Conservation (phyloP, 2,113 vertebrate species). For the Mesembrinibis cayennensis region DNA sequence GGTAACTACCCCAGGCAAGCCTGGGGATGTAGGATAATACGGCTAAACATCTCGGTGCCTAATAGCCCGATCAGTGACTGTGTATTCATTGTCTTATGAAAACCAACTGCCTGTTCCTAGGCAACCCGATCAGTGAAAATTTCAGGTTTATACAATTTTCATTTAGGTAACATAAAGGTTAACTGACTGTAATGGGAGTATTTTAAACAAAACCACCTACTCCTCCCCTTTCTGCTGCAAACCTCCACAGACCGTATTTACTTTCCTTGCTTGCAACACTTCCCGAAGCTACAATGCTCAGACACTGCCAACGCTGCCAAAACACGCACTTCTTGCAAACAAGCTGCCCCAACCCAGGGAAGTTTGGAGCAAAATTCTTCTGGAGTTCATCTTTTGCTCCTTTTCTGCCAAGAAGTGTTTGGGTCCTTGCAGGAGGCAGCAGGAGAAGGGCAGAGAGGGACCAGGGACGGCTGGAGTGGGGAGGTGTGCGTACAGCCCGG, state of each 20-base stretch:
- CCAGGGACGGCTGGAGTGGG: rapidly evolving
- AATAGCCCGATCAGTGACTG: slow-evolving; percentile 68
- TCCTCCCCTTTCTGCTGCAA: slow-evolving; percentile 1
- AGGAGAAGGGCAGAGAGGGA: neutral
- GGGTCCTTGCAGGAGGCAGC: neutral
- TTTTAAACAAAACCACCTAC: slow-evolving; percentile 79
- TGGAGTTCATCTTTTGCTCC: neutral
- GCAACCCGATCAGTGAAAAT: slow-evolving; percentile 75
- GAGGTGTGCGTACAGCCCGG: neutral
- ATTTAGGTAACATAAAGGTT: slow-evolving; percentile 80
- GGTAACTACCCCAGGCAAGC: slow-evolving; percentile 1
- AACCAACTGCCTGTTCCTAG: slow-evolving; percentile 74
- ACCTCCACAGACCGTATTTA: neutral
- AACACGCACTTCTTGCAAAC: neutral
- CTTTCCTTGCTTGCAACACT: neutral
- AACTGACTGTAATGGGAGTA: slow-evolving; percentile 74
- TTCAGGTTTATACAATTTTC: slow-evolving; percentile 78
- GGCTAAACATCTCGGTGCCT: slow-evolving; percentile 33
- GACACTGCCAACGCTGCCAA: neutral
- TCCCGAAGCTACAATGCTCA: neutral
- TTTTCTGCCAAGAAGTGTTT: neutral
- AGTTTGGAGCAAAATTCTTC: neutral
- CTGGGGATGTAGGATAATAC: neutral
- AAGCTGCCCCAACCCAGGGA: neutral
- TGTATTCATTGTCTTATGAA: slow-evolving; percentile 65